Conservation (phyloP, 2,888 invertebrate species). For the Drosophila melanosoma region DNA sequence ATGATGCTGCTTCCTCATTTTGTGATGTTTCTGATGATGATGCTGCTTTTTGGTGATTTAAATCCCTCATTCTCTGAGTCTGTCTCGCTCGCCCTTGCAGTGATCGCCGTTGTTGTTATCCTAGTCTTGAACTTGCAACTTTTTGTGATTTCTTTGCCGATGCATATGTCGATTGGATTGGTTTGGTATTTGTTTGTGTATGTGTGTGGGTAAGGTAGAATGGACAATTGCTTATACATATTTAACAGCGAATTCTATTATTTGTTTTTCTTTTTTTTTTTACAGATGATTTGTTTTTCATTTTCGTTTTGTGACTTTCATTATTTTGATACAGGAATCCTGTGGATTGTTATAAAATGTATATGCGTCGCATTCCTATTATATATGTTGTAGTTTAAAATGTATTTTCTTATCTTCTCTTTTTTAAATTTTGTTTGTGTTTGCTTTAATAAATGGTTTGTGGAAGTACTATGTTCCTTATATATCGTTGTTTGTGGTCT, state of each 20-base stretch:
- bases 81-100: constrained; percentile 9
- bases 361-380: constrained; percentile 29
- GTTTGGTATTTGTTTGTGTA: neutral
- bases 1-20: neutral
- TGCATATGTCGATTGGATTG: neutral
- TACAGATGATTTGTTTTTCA: neutral
- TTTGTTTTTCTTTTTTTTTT: neutral
- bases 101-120: neutral
- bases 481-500: constrained; percentile 63
- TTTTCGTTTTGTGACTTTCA: neutral
- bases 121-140: constrained; percentile 9
- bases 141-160: constrained; percentile 3
- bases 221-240: neutral
- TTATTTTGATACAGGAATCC: neutral
- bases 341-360: constrained; percentile 29
- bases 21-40: neutral
- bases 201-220: neutral
- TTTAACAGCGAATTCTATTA: neutral
- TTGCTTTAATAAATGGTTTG: constrained; percentile 25
- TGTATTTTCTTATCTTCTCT: constrained; percentile 8
- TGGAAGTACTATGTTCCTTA: constrained; percentile 73
- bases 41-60: neutral
- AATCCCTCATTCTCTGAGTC: neutral
- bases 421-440: constrained; percentile 28
- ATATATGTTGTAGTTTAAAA: constrained; percentile 12